Conservation (phyloP, 2,797 vertebrate species). For the Argentina silus region DNA sequence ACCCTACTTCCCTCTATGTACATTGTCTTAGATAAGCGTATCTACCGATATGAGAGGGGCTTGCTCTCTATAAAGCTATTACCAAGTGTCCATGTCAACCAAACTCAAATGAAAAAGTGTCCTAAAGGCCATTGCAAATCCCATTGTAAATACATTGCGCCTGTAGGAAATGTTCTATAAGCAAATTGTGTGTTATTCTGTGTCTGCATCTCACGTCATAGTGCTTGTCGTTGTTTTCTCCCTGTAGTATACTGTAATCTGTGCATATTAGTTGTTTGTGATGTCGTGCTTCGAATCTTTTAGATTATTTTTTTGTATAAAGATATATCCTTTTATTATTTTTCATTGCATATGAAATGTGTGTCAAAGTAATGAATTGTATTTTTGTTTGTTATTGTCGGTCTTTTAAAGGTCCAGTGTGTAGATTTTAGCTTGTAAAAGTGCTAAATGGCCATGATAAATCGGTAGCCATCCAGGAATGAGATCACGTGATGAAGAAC, state of each 20-base stretch:
- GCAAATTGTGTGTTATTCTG: slow-evolving; percentile 64
- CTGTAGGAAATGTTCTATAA: slow-evolving; percentile 60
- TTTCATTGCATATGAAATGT: slow-evolving; percentile 63
- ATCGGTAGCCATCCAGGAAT: too few relatives aligned
- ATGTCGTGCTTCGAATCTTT: slow-evolving; percentile 49
- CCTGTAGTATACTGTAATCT: slow-evolving; percentile 37
- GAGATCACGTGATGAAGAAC: too few relatives aligned
- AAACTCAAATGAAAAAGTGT: slow-evolving; percentile 24
- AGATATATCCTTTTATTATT: slow-evolving; percentile 59
- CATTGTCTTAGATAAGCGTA: slow-evolving; percentile 30
- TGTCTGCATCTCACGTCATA: slow-evolving; percentile 59
- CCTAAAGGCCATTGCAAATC: slow-evolving; percentile 42
- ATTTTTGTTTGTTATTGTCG: slow-evolving; percentile 68
- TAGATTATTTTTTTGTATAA: slow-evolving; percentile 63
- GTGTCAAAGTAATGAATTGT: slow-evolving; percentile 65
- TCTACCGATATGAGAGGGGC: slow-evolving; percentile 69
- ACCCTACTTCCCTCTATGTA: too few relatives aligned
- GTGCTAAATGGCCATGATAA: too few relatives aligned
- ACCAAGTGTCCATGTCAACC: slow-evolving; percentile 49
- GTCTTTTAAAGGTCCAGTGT: slow-evolving; percentile 45
- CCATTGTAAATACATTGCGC: slow-evolving; percentile 46
- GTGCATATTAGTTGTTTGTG: slow-evolving; percentile 51
- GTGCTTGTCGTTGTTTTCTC: slow-evolving; percentile 51
- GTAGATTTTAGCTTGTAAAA: background rate
- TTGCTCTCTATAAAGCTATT: slow-evolving; percentile 52